Percentiles rank a stretch among this genome's conserved stretches.
Evolutionary conservation across 2,888 invertebrate species (phyloP).

Genomic region (Hirudinaria manillensis): DNA sequence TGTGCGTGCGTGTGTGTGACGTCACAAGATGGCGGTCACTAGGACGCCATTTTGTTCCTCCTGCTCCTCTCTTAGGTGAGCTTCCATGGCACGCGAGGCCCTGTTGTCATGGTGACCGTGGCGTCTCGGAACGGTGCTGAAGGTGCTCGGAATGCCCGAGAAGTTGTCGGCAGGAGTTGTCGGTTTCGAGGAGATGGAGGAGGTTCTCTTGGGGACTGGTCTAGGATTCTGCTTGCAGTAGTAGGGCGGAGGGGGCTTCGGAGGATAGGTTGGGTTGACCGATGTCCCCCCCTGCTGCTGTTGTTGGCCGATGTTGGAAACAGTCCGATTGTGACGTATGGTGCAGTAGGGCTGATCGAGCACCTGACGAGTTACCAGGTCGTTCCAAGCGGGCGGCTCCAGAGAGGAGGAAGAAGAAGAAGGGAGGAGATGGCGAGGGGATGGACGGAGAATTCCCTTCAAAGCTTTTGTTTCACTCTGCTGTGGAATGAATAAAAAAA

Average conservation of each 20-base stretch:
- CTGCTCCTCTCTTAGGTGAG: neutral
- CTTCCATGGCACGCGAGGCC: neutral
- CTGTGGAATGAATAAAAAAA: too few species aligned
- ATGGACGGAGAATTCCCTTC: constrained; percentile 11
- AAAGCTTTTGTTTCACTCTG: constrained; percentile 12
- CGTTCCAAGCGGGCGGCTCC: constrained; percentile 2
- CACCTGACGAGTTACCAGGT: neutral
- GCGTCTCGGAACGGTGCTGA: constrained; percentile 7
- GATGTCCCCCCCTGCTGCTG: neutral
- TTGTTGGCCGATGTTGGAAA: neutral
- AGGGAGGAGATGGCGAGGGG: neutral
- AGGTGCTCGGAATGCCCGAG: neutral
- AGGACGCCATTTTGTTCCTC: neutral
- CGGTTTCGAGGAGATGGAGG: constrained; percentile 1
- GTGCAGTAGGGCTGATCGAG: constrained; percentile 10
- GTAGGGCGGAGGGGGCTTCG: constrained; percentile 6
- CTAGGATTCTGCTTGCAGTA: neutral
- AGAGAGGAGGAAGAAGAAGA: neutral
- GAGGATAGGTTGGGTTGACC: neutral
- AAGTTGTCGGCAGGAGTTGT: neutral
- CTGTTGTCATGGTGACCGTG: neutral
- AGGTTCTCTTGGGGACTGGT: constrained; percentile 8
- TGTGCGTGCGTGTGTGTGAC: neutral
- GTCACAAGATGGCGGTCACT: constrained; percentile 5
- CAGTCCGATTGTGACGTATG: constrained; percentile 9